These are phyloP conservation scores for Psix sp. DNA, from an alignment of 1,140 invertebrate genomes.

Conservation along the genomic window DNA sequence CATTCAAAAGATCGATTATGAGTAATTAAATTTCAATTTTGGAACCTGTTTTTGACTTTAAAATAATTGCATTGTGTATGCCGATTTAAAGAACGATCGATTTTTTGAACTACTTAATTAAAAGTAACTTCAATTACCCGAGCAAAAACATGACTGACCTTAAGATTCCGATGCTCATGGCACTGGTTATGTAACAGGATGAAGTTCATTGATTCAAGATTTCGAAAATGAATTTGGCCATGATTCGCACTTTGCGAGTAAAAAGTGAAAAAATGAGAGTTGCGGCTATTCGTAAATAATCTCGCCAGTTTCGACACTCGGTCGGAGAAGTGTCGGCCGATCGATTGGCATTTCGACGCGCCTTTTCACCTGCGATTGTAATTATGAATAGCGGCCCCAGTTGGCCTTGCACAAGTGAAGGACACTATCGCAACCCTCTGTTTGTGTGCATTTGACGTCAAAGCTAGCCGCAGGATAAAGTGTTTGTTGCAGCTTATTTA, in stretches of 20 bases:
- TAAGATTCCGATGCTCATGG: too few relatives aligned
- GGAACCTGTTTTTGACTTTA: too few relatives aligned
- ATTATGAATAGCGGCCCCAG: conserved; percentile 54
- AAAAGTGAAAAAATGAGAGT: conserved; percentile 13
- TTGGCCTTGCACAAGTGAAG: conserved; percentile 51
- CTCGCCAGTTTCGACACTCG: conserved; percentile 38
- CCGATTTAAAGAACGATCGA: too few relatives aligned
- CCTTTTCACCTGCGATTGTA: conserved; percentile 49
- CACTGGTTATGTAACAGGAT: too few relatives aligned
- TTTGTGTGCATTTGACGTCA: conserved; percentile 3
- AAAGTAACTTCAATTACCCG: too few relatives aligned
- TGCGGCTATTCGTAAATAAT: conserved; percentile 25
- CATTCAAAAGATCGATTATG: too few relatives aligned
- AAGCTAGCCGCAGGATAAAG: conserved; percentile 12
- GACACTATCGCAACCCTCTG: conserved; percentile 43
- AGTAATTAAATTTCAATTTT: too few relatives aligned
- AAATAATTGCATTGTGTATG: too few relatives aligned
- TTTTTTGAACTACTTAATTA: too few relatives aligned
- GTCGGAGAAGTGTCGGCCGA: conserved; percentile 40
- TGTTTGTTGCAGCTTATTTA: too few relatives aligned
- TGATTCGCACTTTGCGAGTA: conserved; percentile 16
- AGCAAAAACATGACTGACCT: too few relatives aligned
- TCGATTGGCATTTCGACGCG: conserved; percentile 41
- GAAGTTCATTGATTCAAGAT: too few relatives aligned
- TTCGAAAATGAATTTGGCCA: conserved; percentile 27